Conservation (phyloP, 2,113 vertebrate species). For the Scophthalmus maximus region DNA sequence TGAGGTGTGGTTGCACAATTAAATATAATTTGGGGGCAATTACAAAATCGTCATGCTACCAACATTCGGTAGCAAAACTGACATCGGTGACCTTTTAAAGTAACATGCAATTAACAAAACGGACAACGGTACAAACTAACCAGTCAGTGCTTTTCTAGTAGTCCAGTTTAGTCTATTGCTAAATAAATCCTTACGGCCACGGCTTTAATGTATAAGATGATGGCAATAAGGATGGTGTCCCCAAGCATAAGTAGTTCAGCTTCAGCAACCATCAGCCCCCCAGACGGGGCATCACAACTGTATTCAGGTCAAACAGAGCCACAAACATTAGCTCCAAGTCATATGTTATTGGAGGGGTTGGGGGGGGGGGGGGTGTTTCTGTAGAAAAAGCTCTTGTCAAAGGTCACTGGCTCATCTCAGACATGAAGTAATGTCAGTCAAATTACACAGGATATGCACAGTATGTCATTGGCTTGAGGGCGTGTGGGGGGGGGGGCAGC, state of each 20-base stretch:
- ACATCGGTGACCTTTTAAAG: background rate
- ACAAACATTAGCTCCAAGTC: slow-evolving; percentile 10
- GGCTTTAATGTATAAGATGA: slow-evolving; percentile 25
- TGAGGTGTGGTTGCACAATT: background rate
- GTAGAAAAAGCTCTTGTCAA: background rate
- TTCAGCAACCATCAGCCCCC: slow-evolving; percentile 17
- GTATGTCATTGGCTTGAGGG: background rate
- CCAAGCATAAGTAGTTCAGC: slow-evolving; percentile 26
- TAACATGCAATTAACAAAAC: background rate
- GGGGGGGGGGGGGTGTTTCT: background rate
- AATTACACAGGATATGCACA: background rate
- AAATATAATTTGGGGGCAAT: background rate
- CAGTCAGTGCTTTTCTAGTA: background rate
- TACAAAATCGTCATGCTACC: background rate
- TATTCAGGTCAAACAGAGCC: slow-evolving; percentile 38
- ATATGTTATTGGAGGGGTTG: too few relatives aligned
- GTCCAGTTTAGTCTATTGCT: background rate
- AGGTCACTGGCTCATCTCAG: background rate
- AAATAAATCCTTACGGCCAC: slow-evolving; percentile 26
- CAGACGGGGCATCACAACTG: slow-evolving; percentile 19
- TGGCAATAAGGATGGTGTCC: slow-evolving; percentile 30
- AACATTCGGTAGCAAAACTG: background rate
- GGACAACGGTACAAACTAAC: background rate
- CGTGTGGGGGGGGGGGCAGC: background rate
- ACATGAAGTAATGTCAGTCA: background rate